Evolutionary conservation across 1,140 invertebrate genomes (phyloP).

Genomic region (Drusus annulatus): DNA sequence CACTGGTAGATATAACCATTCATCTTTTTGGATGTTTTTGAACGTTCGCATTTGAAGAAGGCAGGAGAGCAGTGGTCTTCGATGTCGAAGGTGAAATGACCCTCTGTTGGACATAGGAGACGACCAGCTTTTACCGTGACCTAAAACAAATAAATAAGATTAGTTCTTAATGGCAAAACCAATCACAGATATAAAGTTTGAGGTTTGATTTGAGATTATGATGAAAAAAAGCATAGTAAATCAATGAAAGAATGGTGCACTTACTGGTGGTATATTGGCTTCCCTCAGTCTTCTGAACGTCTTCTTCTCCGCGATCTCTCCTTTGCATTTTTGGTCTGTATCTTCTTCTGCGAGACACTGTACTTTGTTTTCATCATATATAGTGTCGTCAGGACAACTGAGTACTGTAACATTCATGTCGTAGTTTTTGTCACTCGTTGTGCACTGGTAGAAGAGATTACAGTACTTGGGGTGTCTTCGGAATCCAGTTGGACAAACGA

Average conservation of each 20-base stretch:
- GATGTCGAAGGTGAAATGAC: slow-evolving; percentile 78
- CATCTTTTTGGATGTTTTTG: slow-evolving; percentile 68
- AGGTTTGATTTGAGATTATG: no score
- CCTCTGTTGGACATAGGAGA: slow-evolving; percentile 77
- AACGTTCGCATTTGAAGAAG: slow-evolving; percentile 81
- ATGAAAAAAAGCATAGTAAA: not conserved
- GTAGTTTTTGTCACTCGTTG: slow-evolving; percentile 74
- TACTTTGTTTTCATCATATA: slow-evolving; percentile 81
- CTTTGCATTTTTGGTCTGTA: slow-evolving; percentile 73
- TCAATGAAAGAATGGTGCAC: slow-evolving; percentile 42
- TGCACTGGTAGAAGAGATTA: slow-evolving; percentile 89
- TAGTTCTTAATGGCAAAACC: not conserved
- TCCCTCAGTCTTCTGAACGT: slow-evolving; percentile 72
- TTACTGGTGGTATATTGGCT: slow-evolving; percentile 74
- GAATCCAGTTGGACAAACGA: slow-evolving; percentile 87
- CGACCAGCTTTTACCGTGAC: slow-evolving; percentile 71
- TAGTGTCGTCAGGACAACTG: slow-evolving; percentile 82
- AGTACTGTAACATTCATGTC: slow-evolving; percentile 82
- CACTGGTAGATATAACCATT: slow-evolving; percentile 83
- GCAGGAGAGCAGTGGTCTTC: slow-evolving; percentile 77
- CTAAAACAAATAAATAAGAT: slow-evolving; percentile 68
- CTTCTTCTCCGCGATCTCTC: slow-evolving; percentile 69
- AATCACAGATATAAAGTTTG: no score
- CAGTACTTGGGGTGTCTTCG: slow-evolving; percentile 87
- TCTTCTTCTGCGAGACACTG: slow-evolving; percentile 78